phyloP scores from a whole-genome alignment of 1,140 invertebrate genomes.

The Sycobia sp. region DNA sequence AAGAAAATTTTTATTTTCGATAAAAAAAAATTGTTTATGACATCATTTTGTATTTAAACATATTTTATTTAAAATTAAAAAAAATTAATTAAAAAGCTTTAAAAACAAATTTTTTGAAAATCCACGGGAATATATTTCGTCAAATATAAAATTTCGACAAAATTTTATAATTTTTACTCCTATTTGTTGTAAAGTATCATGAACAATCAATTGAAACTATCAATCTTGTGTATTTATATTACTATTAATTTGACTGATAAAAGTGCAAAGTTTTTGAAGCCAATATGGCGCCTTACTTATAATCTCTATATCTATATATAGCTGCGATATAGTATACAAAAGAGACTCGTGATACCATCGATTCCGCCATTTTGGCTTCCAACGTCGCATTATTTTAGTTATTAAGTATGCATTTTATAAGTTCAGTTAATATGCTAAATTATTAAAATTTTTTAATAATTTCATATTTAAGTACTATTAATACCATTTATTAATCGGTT shows the following conservation, averaged over 20 bases:
- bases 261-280: slow-evolving; percentile 9
- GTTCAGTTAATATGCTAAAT: not conserved
- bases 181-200: no score
- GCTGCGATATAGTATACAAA: slow-evolving; percentile 10
- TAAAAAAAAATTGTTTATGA: not conserved
- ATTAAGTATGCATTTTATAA: not conserved
- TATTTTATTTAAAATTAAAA: not conserved
- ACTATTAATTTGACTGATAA: not conserved
- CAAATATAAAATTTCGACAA: no score
- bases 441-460: not conserved
- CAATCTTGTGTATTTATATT: no score
- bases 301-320: slow-evolving; percentile 4
- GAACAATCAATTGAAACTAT: not conserved
- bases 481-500: not conserved
- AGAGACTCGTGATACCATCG: slow-evolving; percentile 5
- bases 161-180: no score
- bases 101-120: no score
- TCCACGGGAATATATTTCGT: no score
- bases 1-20: no score
- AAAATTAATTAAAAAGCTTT: no score
- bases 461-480: not conserved
- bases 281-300: slow-evolving; percentile 18
- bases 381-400: slow-evolving; percentile 13
- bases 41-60: not conserved
- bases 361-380: slow-evolving; percentile 19